These are phyloP conservation scores for Zootoca vivipara DNA, from an alignment of 2,113 vertebrate genomes.

Conservation along the genomic window DNA sequence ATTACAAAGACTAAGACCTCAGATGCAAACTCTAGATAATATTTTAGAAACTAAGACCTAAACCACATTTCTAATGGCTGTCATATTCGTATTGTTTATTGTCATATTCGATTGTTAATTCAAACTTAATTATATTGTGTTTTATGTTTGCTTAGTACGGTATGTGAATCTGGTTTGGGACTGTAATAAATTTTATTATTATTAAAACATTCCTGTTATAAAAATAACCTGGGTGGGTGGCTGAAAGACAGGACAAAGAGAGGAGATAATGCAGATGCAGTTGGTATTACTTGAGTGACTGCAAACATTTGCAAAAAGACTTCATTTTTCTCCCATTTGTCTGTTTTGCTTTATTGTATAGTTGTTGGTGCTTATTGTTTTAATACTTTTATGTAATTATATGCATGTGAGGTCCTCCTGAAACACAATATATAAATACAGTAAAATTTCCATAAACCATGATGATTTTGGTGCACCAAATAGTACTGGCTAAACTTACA, in stretches of 20 bases:
- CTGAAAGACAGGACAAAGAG: neutral
- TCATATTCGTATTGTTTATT: too few relatives aligned
- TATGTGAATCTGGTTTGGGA: too few relatives aligned
- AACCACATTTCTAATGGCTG: too few relatives aligned
- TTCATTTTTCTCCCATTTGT: neutral
- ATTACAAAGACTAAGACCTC: too few relatives aligned
- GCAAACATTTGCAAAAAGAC: neutral
- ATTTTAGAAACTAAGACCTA: too few relatives aligned
- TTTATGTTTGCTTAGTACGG: too few relatives aligned
- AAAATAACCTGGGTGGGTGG: neutral
- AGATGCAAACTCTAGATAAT: too few relatives aligned
- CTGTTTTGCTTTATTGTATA: neutral
- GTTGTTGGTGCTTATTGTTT: neutral
- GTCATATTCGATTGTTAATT: too few relatives aligned
- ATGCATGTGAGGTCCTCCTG: neutral
- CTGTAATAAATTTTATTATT: too few relatives aligned
- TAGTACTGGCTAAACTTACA: neutral
- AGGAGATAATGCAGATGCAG: neutral
- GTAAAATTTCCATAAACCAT: neutral
- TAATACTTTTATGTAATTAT: neutral
- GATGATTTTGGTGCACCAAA: neutral
- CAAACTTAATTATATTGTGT: too few relatives aligned
- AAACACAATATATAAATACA: neutral
- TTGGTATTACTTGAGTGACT: neutral
- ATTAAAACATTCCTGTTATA: neutral